phyloP scores from a whole-genome alignment of 2,888 invertebrate genomes.

The Dryobotodes eremita region DNA sequence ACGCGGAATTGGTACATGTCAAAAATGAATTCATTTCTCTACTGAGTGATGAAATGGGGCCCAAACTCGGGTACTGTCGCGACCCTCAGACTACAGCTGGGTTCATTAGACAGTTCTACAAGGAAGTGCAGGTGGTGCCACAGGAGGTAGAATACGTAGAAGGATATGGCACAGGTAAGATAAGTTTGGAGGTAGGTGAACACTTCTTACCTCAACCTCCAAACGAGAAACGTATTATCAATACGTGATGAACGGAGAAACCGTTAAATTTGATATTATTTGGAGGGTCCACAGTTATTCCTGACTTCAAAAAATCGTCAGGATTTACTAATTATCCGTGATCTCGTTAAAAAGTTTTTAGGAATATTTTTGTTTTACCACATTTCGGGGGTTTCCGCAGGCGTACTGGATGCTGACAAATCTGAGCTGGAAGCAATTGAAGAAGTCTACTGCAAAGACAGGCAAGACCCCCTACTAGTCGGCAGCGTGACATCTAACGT shows the following conservation, averaged over 20 bases:
- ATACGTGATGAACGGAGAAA: background rate
- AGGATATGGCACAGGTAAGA: conserved; percentile 94
- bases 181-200: background rate
- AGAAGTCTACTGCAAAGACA: conserved; percentile 87
- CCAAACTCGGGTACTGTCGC: conserved; percentile 88
- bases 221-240: too few relatives aligned
- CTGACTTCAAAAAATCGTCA: background rate
- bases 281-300: background rate
- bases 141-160: conserved; percentile 94
- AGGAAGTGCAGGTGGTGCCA: conserved; percentile 92
- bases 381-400: conserved; percentile 42
- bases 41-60: conserved; percentile 79
- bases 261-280: background rate
- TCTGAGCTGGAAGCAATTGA: conserved; percentile 91
- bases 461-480: conserved; percentile 90
- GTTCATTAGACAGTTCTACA: conserved; percentile 90
- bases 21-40: conserved; percentile 90
- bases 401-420: conserved; percentile 91
- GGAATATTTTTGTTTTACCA: background rate
- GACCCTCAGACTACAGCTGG: conserved; percentile 87
- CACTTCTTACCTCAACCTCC: background rate
- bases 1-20: conserved; percentile 92
- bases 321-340: background rate
- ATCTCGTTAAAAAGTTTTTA: background rate
- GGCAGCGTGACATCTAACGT: conserved; percentile 83